A percentile compares a stretch with the other conserved stretches of the same genome.
These are phyloP conservation scores for Papilio xuthus DNA, from an alignment of 1,140 invertebrate species.

Conservation along the genomic window DNA sequence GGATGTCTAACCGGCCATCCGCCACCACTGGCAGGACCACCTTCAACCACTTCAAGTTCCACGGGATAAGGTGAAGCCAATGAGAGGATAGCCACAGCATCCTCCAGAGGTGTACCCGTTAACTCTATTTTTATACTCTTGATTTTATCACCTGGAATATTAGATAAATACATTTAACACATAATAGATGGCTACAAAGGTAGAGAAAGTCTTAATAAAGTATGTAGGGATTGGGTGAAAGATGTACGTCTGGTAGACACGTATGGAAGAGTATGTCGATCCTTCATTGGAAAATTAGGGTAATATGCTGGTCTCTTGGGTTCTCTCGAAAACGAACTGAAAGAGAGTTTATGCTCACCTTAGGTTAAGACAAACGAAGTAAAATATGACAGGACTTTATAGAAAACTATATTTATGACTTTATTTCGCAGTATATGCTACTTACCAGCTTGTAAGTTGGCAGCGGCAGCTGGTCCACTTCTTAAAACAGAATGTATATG, in stretches of 20 bases:
- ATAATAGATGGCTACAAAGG: neutral
- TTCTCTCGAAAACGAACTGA: too few species aligned
- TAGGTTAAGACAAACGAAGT: neutral
- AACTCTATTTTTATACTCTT: slow-evolving; percentile 92
- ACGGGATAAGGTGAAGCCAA: slow-evolving; percentile 94
- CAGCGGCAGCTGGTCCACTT: slow-evolving; percentile 93
- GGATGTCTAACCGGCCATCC: slow-evolving; percentile 64
- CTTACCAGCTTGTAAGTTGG: slow-evolving; percentile 91
- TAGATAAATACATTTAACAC: slow-evolving; percentile 8
- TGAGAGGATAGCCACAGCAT: slow-evolving; percentile 93
- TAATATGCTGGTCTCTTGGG: too few species aligned
- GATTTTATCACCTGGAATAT: slow-evolving; percentile 91
- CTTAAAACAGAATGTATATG: slow-evolving; percentile 93
- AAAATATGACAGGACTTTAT: too few species aligned
- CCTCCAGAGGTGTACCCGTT: slow-evolving; percentile 93
- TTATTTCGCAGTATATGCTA: neutral
- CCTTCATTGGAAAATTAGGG: too few species aligned
- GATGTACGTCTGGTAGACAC: too few species aligned
- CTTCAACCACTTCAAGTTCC: slow-evolving; percentile 69
- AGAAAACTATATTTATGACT: too few species aligned
- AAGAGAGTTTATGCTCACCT: neutral
- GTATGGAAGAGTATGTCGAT: too few species aligned
- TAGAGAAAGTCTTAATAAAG: too few species aligned
- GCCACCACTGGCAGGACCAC: slow-evolving; percentile 59
- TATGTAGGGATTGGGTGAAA: too few species aligned